Conservation (phyloP, 1,140 invertebrate genomes). For the Drosophila nannoptera region DNA sequence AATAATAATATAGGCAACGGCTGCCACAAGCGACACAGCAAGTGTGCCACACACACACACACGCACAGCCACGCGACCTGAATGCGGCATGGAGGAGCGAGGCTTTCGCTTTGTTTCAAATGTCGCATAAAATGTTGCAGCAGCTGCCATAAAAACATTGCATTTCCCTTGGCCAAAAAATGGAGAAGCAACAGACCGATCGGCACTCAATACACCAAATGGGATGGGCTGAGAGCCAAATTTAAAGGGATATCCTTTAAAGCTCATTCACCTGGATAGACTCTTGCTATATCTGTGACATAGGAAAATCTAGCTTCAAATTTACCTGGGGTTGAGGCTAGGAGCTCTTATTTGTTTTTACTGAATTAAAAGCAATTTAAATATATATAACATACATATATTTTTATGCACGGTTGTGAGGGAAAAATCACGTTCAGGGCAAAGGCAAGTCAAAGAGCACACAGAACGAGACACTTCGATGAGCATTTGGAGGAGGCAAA, state of each 20-base stretch:
- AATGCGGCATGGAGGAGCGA: conserved; percentile 6
- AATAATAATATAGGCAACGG: conserved; percentile 58
- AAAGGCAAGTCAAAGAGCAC: conserved; percentile 16
- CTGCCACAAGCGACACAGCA: conserved; percentile 13
- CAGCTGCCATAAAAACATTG: conserved; percentile 15
- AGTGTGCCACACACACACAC: conserved; percentile 26
- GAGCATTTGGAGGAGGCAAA: conserved; percentile 64
- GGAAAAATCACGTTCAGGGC: conserved; percentile 17
- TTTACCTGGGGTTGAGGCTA: no score
- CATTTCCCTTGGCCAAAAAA: background rate
- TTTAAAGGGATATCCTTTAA: no score
- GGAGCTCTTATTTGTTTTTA: no score
- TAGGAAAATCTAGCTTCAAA: no score
- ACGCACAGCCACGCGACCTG: background rate
- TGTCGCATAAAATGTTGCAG: conserved; percentile 27
- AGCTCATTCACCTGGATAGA: no score
- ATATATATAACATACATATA: no score
- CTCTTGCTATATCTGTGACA: no score
- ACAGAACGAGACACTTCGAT: conserved; percentile 43
- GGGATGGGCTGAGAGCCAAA: no score
- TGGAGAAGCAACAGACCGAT: no score
- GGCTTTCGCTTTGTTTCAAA: conserved; percentile 29
- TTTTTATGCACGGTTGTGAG: conserved; percentile 1
- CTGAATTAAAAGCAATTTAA: no score
- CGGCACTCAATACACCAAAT: no score